Conservation (phyloP, 2,113 vertebrate species). For the Chaetura pelagica region DNA sequence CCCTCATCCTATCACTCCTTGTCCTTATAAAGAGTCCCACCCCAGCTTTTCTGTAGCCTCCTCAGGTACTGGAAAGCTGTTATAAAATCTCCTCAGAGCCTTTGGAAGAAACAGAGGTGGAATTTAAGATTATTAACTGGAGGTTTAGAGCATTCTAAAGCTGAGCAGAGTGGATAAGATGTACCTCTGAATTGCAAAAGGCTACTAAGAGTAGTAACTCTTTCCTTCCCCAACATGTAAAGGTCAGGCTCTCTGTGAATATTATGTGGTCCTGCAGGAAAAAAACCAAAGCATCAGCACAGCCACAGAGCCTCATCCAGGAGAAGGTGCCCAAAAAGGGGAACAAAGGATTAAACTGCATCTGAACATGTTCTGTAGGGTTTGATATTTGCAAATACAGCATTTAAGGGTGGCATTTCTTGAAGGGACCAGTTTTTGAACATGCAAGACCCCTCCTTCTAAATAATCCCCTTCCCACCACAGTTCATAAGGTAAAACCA, state of each 20-base stretch:
- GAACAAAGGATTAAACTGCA: neutral
- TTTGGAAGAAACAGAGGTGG: neutral
- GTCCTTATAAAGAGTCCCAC: no score
- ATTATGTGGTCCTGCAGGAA: neutral
- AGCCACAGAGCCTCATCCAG: fast-evolving
- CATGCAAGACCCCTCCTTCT: neutral
- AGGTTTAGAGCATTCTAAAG: neutral
- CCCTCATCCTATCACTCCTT: no score
- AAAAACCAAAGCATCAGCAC: neutral
- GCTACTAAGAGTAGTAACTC: neutral
- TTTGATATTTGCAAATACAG: neutral
- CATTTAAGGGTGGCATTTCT: neutral
- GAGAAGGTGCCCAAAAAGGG: neutral
- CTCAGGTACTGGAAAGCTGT: no score
- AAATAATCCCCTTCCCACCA: neutral
- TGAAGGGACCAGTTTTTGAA: neutral
- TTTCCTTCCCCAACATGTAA: neutral
- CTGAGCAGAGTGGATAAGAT: neutral
- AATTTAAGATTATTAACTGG: neutral
- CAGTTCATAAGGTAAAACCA: neutral
- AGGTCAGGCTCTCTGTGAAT: neutral
- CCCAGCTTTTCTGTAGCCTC: no score
- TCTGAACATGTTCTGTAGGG: neutral
- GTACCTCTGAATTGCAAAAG: neutral
- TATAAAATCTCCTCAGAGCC: no score